Evolutionary conservation across 1,140 invertebrate genomes (phyloP), one percentile per base, ranked within the genome.

Genomic region (Ceratina australensis): DNA sequence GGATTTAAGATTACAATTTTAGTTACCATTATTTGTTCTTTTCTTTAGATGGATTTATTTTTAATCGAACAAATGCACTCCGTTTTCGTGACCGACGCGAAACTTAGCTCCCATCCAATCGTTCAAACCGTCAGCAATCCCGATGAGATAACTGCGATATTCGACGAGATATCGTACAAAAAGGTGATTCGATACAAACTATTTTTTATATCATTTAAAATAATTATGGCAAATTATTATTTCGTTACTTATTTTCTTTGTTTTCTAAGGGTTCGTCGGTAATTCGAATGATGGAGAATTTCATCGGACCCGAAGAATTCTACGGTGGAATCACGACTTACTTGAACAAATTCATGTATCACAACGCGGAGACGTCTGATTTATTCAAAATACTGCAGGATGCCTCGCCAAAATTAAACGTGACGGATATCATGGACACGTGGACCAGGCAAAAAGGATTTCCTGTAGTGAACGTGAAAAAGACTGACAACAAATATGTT

Each of bases 361-460:
- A 90, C 20, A 98, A 97, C 89, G 97, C 97, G 0, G 94, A 95
- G 33, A 98, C 97, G 0, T 91, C 95, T 72, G 95, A 98, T 90
- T 93, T 98, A 24, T 95, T 97, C 87, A 88, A 93, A 0, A 95
- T 94, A 80, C 86, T 95, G 89, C 92, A 96, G 93, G 83, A 92
- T 79, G 68, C 88, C 71, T 80, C 91, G 3, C 87, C 87, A 20
- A 79, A 89, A 24, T 87, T 94, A 16, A 93, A 95, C 80, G 90
- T 96, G 8, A 94, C 94, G 0, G 89, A 93, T 20, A 95, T 99
- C 61, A 97, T 99, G 96, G 95, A 98, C 82, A 98, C 97, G 0
- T 99, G 97, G 97, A 98, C 96, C 0, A 93, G 94, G 52, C 98
- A 99, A 92, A 98, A 97, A 95, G 98, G 98, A 10, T 97, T 95